Evolutionary conservation across 2,113 vertebrate species (phyloP).

Genomic region (Cephalophus harveyi): DNA sequence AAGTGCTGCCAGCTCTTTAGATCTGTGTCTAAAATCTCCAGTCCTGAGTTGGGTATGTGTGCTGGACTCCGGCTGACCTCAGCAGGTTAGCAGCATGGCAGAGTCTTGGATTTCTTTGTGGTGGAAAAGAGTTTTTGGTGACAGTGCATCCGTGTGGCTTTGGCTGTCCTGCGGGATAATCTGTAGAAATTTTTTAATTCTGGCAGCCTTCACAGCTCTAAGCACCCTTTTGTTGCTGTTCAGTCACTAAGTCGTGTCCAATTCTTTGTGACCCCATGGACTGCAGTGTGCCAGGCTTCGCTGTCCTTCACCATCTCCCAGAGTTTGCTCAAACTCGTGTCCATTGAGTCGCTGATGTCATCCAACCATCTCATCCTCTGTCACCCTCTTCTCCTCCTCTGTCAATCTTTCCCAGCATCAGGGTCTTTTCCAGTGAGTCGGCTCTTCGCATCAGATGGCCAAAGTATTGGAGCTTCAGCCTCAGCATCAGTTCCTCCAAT

Average conservation of each 20-base stretch:
- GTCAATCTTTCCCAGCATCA: not conserved
- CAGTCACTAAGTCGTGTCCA: not conserved
- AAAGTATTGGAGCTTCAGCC: not conserved
- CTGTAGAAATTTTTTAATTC: not conserved
- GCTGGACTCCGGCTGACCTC: not conserved
- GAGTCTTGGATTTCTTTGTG: not conserved
- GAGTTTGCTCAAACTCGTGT: not conserved
- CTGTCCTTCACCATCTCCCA: not conserved
- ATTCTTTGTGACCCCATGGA: not conserved
- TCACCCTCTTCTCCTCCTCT: not conserved
- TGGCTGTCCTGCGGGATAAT: not conserved
- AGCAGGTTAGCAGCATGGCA: not conserved
- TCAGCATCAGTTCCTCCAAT: not conserved
- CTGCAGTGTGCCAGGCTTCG: rapidly evolving
- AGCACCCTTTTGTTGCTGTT: not conserved
- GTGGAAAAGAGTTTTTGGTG: not conserved
- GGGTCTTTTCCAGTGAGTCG: not conserved
- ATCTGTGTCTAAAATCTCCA: not conserved
- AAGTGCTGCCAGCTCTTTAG: not conserved
- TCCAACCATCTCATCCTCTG: not conserved
- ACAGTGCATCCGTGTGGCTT: not conserved
- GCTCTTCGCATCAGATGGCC: not conserved
- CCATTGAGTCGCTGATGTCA: not conserved
- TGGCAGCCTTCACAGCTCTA: not conserved
- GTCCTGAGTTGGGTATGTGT: not conserved